A percentile compares a stretch with the other conserved stretches of the same genome.
Conservation (phyloP, 2,113 vertebrate species). For the Muntiacus muntjak region DNA sequence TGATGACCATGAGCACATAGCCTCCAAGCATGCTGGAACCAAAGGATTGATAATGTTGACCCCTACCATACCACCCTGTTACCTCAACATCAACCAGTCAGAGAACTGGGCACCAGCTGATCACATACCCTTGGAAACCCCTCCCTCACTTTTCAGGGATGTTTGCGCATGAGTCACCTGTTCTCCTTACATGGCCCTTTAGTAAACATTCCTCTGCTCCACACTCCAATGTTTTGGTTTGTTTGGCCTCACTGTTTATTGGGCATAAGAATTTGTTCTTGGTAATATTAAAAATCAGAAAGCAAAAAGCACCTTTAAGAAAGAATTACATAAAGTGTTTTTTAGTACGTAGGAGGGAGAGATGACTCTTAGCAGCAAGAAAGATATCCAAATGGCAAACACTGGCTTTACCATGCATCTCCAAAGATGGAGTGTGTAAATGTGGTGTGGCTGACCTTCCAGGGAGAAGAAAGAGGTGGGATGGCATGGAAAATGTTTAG, state of each 20-base stretch:
- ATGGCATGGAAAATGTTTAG: background rate
- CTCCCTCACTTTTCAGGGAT: background rate
- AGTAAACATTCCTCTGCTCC: background rate
- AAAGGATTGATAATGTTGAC: background rate
- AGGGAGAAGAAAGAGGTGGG: accelerated
- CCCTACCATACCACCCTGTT: background rate
- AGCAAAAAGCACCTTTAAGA: background rate
- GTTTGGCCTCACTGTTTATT: background rate
- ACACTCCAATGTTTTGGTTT: background rate
- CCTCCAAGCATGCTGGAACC: background rate
- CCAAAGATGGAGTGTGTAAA: background rate
- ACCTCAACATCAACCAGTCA: background rate
- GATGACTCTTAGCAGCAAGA: background rate
- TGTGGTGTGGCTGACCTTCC: background rate
- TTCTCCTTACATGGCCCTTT: background rate
- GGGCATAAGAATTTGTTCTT: background rate
- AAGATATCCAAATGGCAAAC: background rate
- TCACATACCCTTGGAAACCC: background rate
- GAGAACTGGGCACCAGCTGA: background rate
- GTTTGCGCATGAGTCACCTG: background rate
- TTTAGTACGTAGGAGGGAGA: background rate
- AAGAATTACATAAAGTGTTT: background rate
- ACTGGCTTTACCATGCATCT: background rate
- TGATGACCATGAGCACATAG: background rate
- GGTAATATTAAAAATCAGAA: background rate